Conservation (phyloP, 1,140 invertebrate species). For the Saxidomus purpurata region DNA sequence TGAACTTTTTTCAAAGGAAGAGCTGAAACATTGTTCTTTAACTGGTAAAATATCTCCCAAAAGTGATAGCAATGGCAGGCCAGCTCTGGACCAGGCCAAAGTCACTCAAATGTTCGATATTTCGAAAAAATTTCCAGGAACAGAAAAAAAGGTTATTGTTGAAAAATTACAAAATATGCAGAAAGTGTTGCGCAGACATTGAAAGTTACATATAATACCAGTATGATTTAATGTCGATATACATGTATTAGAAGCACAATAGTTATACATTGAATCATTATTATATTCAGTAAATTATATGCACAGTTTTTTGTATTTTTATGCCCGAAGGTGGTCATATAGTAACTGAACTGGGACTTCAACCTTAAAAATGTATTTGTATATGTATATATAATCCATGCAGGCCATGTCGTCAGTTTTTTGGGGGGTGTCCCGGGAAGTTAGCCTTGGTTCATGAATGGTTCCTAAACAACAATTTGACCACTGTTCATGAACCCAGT, state of each 20-base stretch:
- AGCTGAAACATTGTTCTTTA: constrained; percentile 15
- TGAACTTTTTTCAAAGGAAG: constrained; percentile 9
- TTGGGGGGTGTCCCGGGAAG: too few species aligned
- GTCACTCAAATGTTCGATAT: constrained; percentile 20
- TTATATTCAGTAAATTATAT: too few species aligned
- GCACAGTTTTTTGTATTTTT: too few species aligned
- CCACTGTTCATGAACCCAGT: neutral
- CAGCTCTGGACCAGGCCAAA: neutral
- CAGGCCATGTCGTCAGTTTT: neutral
- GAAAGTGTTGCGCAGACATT: too few species aligned
- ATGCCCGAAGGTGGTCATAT: too few species aligned
- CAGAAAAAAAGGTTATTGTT: constrained; percentile 24
- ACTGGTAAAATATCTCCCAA: constrained; percentile 23
- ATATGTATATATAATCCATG: neutral
- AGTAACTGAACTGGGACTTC: neutral
- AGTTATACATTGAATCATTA: too few species aligned
- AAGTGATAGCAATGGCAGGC: constrained; percentile 20
- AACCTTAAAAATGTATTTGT: neutral
- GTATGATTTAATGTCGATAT: too few species aligned
- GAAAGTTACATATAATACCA: too few species aligned
- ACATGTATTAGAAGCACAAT: too few species aligned
- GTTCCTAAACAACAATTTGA: neutral
- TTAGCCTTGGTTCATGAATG: neutral
- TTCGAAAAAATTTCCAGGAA: constrained; percentile 13
- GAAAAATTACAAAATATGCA: neutral